Evolutionary conservation across 2,888 invertebrate species (phyloP).

Genomic region (Aethes cnicana): DNA sequence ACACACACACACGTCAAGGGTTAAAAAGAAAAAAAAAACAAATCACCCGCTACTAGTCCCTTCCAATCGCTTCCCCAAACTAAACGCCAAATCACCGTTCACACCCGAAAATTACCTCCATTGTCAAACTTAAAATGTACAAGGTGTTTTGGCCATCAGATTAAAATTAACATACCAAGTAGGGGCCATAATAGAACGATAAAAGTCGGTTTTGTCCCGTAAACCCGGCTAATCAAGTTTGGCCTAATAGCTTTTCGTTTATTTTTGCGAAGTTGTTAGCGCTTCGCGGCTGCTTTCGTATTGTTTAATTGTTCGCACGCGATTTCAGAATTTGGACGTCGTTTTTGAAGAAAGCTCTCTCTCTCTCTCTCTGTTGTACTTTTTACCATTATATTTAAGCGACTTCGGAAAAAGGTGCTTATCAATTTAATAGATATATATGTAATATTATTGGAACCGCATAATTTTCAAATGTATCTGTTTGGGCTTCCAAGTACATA

Average conservation of each 20-base stretch:
- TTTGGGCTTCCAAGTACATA: too few species aligned
- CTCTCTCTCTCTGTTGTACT: too few species aligned
- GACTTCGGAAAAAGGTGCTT: too few species aligned
- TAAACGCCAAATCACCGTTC: constrained; percentile 70
- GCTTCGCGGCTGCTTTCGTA: background rate
- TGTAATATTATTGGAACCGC: too few species aligned
- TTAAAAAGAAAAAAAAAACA: too few species aligned
- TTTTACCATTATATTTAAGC: too few species aligned
- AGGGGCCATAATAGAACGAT: constrained; percentile 39
- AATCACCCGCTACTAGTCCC: too few species aligned
- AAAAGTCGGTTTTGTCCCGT: constrained; percentile 5
- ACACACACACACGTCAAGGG: too few species aligned
- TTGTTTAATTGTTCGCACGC: constrained; percentile 3
- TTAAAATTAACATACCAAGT: constrained; percentile 30
- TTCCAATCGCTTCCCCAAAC: constrained; percentile 35
- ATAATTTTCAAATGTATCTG: too few species aligned
- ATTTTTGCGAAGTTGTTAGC: constrained; percentile 13
- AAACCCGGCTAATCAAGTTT: constrained; percentile 18
- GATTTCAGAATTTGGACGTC: background rate
- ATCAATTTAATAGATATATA: too few species aligned
- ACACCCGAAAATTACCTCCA: constrained; percentile 68
- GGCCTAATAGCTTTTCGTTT: constrained; percentile 18
- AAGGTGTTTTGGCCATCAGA: constrained; percentile 50
- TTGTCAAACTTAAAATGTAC: constrained; percentile 66
- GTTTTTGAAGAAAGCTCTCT: background rate